Evolutionary conservation across 2,113 vertebrate genomes (phyloP).

Genomic region (Phaethornis superciliosus): DNA sequence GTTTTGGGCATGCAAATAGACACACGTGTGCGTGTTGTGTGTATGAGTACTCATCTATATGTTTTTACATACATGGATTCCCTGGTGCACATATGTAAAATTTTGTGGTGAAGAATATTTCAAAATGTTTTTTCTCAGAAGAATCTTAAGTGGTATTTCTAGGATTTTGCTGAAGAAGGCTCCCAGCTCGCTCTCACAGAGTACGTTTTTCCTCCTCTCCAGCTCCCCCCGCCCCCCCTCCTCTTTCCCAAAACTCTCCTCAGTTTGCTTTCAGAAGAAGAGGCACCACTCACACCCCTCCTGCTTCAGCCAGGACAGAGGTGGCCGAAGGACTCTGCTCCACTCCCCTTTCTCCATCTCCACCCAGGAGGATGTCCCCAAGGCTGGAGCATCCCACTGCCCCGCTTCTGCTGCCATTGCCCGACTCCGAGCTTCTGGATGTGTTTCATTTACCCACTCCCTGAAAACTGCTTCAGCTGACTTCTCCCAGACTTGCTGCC

Average conservation of each 20-base stretch:
- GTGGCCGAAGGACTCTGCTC: not conserved
- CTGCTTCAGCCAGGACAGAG: not conserved
- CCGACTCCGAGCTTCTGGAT: not conserved
- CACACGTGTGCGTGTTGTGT: accelerated
- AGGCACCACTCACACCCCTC: not conserved
- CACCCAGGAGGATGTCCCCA: accelerated
- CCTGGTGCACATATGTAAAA: not conserved
- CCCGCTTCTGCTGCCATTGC: not conserved
- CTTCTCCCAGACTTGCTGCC: not conserved
- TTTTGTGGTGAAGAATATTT: not conserved
- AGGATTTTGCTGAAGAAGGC: not conserved
- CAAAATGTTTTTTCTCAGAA: not conserved
- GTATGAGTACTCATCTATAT: not conserved
- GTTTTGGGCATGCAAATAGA: accelerated
- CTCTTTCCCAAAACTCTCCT: not conserved
- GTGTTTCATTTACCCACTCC: not conserved
- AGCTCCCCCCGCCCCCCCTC: no score
- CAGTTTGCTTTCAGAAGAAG: not conserved
- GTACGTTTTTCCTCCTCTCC: no score
- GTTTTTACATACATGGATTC: not conserved
- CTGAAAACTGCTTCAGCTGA: not conserved
- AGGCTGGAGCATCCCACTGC: accelerated
- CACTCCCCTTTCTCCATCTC: not conserved
- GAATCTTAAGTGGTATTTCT: not conserved
- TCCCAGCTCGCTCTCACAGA: not conserved